Base-by-base conservation (phyloP, 2,797 vertebrate genomes). In the Channallabes apus region DNA sequence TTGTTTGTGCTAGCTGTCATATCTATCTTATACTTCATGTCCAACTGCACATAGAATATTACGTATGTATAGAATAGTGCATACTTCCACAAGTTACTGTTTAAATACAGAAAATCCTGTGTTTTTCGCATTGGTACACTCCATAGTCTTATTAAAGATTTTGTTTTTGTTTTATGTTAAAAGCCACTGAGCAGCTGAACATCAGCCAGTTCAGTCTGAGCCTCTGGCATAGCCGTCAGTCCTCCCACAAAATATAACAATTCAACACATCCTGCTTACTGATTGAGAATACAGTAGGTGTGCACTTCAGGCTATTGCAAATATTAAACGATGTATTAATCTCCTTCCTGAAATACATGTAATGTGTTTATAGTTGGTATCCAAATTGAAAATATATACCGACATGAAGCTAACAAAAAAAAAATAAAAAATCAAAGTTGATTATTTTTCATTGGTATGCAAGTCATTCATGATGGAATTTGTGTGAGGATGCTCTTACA, bases 141-240 rank as follows among this genome's bases (percentile, higher is more conserved):
- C 27, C 56, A 77, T 59, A 32, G 58, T 35, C 14, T 2, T 11
- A 14, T 77, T 59, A 58, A 54, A 58, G 54, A 59, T n/a, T n/a
- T n/a, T n/a, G n/a, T n/a, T 51, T 12, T 9, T 18, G 9, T 2
- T 76, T 58, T 4, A 18, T 29, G 51, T 29, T 76, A 29, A 56
- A 76, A 27, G 17, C 27, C 73, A 76, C 18, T 32, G 27, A 56
- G 73, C 73, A 76, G 27, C 54, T 6, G 20, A 76, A 76, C n/a
- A 58, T 58, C 51, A 76, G 17, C 54, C 2, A 29, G 54, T 58
- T 76, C 73, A 32, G 73, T 58, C 27, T 4, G 46, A 86, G 83
- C 81, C 85, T 85, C 83, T 85, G 88, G 83, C 80, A 24, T 88
- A 83, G 85, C 85, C 85, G 71, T 71, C 24, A 72, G 87, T 77